Conservation (phyloP, 2,113 vertebrate genomes). For the Manacus vitellinus region DNA sequence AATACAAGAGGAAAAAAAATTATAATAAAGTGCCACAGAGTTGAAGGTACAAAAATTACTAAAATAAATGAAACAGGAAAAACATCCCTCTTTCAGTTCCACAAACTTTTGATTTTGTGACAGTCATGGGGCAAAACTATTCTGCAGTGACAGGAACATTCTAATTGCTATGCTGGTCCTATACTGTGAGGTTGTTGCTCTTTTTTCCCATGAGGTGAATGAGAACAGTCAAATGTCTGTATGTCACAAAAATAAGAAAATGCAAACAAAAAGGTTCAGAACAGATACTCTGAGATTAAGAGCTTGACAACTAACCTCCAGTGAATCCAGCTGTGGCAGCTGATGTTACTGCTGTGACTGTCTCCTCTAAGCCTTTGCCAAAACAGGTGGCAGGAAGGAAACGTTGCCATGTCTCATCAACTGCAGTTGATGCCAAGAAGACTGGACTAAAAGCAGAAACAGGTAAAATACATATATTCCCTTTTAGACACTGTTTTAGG, state of each 20-base stretch:
- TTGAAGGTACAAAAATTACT: background rate
- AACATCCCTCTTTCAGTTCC: background rate
- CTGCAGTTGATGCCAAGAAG: background rate
- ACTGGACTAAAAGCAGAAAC: conserved; percentile 4
- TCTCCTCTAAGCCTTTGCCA: conserved; percentile 1
- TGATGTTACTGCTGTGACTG: background rate
- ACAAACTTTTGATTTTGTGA: background rate
- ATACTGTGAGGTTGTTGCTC: background rate
- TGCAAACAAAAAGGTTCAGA: conserved; percentile 1
- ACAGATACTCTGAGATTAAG: background rate
- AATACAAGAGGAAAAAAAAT: background rate
- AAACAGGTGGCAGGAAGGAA: conserved; percentile 66
- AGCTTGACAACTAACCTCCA: conserved; percentile 22
- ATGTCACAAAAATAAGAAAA: background rate
- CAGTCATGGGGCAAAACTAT: background rate
- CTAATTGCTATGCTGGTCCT: background rate
- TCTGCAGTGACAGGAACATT: background rate
- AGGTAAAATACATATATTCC: conserved; percentile 27
- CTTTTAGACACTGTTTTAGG: background rate
- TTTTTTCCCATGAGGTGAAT: background rate
- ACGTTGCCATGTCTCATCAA: background rate
- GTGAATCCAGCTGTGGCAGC: conserved; percentile 46
- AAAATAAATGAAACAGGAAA: background rate
- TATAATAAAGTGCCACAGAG: background rate
- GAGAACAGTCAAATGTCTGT: conserved; percentile 1